Percentiles rank a stretch among this genome's conserved stretches.
These are phyloP conservation scores for Nyctereutes procyonoides DNA, from an alignment of 2,113 vertebrate species.

Conservation along the genomic window DNA sequence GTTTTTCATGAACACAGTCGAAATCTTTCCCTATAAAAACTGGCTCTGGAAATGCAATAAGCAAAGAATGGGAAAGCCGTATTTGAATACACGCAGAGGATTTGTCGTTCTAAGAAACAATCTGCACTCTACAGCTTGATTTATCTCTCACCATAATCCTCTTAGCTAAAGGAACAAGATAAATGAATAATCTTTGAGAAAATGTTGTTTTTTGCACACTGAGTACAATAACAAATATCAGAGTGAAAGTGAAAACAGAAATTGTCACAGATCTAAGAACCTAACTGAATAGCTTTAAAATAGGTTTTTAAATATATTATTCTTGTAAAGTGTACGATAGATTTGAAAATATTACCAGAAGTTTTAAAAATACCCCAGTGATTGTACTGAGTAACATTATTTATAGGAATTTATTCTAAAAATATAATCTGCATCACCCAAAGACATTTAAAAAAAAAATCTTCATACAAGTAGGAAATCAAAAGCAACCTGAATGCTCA, in stretches of 20 bases:
- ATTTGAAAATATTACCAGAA: conserved; percentile 16
- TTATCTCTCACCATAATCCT: not conserved
- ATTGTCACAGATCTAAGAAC: not conserved
- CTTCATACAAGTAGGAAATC: not conserved
- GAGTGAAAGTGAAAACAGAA: not conserved
- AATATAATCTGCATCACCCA: not conserved
- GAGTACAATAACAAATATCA: not conserved
- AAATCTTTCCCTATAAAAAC: not conserved
- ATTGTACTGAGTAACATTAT: not conserved
- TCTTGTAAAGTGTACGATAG: not conserved
- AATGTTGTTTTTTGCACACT: not conserved
- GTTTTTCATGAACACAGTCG: not conserved
- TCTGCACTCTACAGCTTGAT: not conserved
- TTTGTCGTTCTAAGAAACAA: not conserved
- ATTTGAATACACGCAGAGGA: not conserved
- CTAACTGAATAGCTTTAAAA: not conserved
- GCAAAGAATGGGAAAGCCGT: not conserved
- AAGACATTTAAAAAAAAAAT: conserved; percentile 29
- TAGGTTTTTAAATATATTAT: not conserved
- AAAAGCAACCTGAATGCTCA: not conserved
- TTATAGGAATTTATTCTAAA: not conserved
- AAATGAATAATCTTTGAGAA: conserved; percentile 10
- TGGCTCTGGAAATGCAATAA: not conserved
- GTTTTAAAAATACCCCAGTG: not conserved
- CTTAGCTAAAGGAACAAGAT: not conserved